Evolutionary conservation across 2,113 vertebrate genomes (phyloP), one percentile per base, ranked within the genome.

Genomic region (Taurulus bubalis): DNA sequence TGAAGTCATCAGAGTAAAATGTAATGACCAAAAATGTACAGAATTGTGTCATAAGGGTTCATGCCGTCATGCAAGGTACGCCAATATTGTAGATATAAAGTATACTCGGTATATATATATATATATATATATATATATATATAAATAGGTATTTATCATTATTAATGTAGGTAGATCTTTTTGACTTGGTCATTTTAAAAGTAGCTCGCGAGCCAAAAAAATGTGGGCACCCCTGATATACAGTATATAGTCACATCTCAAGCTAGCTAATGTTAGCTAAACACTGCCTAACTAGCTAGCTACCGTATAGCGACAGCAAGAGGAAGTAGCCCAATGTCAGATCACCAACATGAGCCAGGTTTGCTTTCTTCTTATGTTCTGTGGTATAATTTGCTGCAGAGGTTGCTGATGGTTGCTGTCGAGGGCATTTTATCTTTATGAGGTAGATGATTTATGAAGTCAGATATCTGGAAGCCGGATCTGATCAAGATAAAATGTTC

Each of bases 401-500:
- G 3, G 22, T 55, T 55, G 47, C 14, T 16, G 47, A 18, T 49
- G 4, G 47, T 49, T 38, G 10, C 36, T 34, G 2, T 32, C 1
- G 47, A 53, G 30, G 3, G 36, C 47, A 2, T 49, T 69, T 66
- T 36, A n/a, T 42, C 40, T 42, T 11, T 22, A 20, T 12, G 4
- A 34, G 8, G 1, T n/a, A 2, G 18, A 51, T 45, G 16, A 24
- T 6, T 69, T 22, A 34, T 51, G 3, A 28, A 36, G 55, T 36
- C 30, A 22, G 28, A 55, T 28, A 67, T 82, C 60, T 68, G 42
- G 30, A 67, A 30, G 24, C 49, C 18, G 67, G 36, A 71, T 68
- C 7, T 24, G 30, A 70, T 62, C 51, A 16, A 80, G 53, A 74
- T 55, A 10, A 24, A 24, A 53, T 8, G 3, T 51, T 66, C 22